Percentiles rank a stretch among this genome's conserved stretches.
Evolutionary conservation across 2,888 invertebrate species (phyloP).

Genomic region (Glyphotaelius pellucidus): DNA sequence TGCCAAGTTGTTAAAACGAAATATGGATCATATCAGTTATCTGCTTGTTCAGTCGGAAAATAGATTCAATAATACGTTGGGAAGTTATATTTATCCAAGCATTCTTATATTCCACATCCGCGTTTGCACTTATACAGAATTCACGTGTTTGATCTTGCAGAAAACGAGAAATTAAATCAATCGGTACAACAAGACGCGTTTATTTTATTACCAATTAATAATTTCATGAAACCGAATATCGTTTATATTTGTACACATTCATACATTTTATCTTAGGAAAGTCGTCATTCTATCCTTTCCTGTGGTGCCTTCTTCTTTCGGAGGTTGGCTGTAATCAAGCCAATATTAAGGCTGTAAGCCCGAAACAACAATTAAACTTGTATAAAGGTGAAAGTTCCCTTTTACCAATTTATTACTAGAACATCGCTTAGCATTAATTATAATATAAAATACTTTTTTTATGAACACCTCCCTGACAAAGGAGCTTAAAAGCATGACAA

Average conservation of each 20-base stretch:
- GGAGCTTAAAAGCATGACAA: too few relatives aligned
- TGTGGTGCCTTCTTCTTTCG: background rate
- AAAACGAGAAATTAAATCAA: background rate
- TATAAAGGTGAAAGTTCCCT: too few relatives aligned
- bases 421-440: too few relatives aligned
- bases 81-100: background rate
- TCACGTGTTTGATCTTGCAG: background rate
- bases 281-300: background rate
- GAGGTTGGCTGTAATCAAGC: background rate
- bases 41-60: slow-evolving; percentile 56
- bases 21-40: slow-evolving; percentile 5
- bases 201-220: background rate
- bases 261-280: background rate
- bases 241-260: background rate
- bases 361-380: background rate
- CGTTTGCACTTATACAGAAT: too few relatives aligned
- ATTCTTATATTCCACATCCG: background rate
- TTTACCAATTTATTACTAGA: background rate
- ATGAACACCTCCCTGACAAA: too few relatives aligned
- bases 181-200: too few relatives aligned
- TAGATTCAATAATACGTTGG: slow-evolving; percentile 55
- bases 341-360: background rate
- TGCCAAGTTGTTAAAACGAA: background rate
- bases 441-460: too few relatives aligned
- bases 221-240: too few relatives aligned